These are phyloP conservation scores for Scolopax mira DNA, from an alignment of 2,113 vertebrate genomes.

Conservation along the genomic window DNA sequence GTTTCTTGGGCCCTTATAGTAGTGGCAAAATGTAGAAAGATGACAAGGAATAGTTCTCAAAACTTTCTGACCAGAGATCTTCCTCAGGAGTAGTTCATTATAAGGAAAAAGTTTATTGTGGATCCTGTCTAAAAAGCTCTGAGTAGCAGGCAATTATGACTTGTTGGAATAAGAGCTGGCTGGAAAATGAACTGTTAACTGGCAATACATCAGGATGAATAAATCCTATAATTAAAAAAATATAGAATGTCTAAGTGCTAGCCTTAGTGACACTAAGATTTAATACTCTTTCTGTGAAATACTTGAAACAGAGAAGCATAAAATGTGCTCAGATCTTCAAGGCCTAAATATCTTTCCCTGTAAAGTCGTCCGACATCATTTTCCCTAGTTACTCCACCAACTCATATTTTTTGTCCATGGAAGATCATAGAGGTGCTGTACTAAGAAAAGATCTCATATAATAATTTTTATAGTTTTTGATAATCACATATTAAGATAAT, in stretches of 20 bases:
- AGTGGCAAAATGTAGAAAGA: neutral
- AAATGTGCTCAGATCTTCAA: neutral
- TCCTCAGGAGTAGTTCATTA: neutral
- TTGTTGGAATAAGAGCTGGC: neutral
- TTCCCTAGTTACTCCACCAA: neutral
- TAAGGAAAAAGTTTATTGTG: neutral
- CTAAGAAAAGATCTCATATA: neutral
- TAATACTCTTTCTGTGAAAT: neutral
- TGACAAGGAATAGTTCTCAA: neutral
- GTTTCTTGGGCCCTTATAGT: neutral
- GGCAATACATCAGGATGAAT: neutral
- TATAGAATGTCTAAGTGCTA: neutral
- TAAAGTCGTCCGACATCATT: neutral
- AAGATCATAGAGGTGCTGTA: neutral
- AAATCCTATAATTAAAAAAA: neutral
- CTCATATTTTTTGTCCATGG: neutral
- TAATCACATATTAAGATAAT: neutral
- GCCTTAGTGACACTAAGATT: neutral
- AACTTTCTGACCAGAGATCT: neutral
- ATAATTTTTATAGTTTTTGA: neutral
- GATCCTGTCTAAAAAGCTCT: neutral
- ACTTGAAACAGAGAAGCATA: neutral
- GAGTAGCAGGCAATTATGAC: neutral
- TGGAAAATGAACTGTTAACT: slow-evolving; percentile 10
- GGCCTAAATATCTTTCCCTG: neutral